These are phyloP conservation scores for Drosophila buzzatii DNA, from an alignment of 2,888 invertebrate genomes.

Conservation along the genomic window DNA sequence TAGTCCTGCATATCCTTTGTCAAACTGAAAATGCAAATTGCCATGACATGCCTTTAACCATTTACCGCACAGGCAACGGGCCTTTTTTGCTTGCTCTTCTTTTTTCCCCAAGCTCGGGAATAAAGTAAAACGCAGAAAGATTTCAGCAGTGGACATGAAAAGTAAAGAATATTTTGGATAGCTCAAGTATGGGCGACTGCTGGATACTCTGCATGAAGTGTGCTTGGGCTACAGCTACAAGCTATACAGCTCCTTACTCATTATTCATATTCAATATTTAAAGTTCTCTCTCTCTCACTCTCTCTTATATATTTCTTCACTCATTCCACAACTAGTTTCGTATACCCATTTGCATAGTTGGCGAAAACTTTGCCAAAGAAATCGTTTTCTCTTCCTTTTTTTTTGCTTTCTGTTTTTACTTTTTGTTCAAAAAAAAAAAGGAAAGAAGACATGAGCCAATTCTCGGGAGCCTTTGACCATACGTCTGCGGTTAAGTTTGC, in stretches of 20 bases:
- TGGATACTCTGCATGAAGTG: constrained; percentile 16
- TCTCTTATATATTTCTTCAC: no score
- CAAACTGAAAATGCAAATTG: constrained; percentile 79
- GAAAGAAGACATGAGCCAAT: constrained; percentile 64
- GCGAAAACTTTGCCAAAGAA: constrained; percentile 37
- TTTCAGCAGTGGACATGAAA: constrained; percentile 60
- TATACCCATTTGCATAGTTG: constrained; percentile 25
- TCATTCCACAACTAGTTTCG: not conserved
- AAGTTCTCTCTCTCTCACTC: not conserved
- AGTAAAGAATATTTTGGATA: constrained; percentile 16
- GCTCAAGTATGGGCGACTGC: not conserved
- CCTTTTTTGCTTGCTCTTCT: constrained; percentile 4
- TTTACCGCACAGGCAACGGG: constrained; percentile 51
- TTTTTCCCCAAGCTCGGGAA: constrained; percentile 38
- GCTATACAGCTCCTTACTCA: not conserved
- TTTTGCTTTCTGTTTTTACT: constrained; percentile 19
- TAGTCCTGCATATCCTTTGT: constrained; percentile 76
- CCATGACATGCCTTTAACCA: constrained; percentile 80
- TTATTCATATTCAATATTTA: not conserved
- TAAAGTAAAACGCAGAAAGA: constrained; percentile 77
- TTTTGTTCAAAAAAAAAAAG: constrained; percentile 29
- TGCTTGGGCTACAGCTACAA: no score
- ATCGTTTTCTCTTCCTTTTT: constrained; percentile 31
- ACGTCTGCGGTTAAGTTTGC: constrained; percentile 78
- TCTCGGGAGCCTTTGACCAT: constrained; percentile 75